These are phyloP conservation scores for Pteropus rufus DNA, from an alignment of 2,797 vertebrate species.

Conservation along the genomic window DNA sequence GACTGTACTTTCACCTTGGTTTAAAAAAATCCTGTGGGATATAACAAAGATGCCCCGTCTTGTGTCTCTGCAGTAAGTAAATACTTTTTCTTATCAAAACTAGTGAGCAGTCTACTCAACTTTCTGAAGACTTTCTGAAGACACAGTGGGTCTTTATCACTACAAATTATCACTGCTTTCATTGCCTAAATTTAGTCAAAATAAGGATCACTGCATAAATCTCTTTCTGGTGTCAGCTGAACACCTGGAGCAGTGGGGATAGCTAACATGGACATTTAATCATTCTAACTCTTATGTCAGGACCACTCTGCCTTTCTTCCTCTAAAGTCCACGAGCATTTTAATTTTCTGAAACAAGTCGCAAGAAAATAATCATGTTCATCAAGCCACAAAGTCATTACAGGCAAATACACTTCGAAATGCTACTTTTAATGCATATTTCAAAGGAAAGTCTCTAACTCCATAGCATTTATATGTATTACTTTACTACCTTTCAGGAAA, in stretches of 20 bases:
- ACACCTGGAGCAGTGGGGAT: background rate
- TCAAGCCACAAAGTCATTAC: background rate
- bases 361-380: background rate
- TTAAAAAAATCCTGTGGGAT: background rate
- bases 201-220: background rate
- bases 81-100: background rate
- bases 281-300: background rate
- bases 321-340: background rate
- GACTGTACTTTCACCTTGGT: background rate
- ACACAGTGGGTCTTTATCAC: background rate
- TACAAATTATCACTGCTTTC: background rate
- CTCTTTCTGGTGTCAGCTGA: background rate
- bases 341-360: background rate
- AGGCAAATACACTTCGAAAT: background rate
- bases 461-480: background rate
- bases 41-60: background rate
- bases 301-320: background rate
- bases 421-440: conserved; percentile 19
- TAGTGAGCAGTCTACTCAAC: background rate
- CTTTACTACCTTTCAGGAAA: conserved; percentile 1
- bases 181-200: background rate
- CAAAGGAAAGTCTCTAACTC: background rate
- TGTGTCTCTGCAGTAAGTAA: background rate
- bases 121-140: background rate
- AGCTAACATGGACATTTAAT: background rate